Base-by-base conservation (phyloP, 2,797 vertebrate genomes). In the Chaunax sp. region DNA sequence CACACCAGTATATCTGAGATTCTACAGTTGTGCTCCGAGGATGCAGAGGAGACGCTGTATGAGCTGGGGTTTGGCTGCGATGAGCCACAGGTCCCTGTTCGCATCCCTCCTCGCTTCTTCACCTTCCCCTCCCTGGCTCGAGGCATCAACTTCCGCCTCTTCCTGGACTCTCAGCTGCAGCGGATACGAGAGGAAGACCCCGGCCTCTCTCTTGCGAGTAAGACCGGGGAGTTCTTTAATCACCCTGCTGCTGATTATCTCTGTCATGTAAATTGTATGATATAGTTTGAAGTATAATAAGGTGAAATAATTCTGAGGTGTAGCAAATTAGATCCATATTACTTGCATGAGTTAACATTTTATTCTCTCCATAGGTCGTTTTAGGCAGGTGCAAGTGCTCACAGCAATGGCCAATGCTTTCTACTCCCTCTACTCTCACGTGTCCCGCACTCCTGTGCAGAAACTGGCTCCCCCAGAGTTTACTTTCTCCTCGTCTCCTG, bases 141-240 rank as follows among this genome's bases (percentile, higher is more conserved):
- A 13, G 97, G 97, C 78, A 97, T 98, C 70, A 94, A 97, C 87
- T 96, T 98, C 85, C 95, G 95, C 40, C 87, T 96, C 47, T 98
- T 98, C 77, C 88, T 98, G 51, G 95, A 96, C 78, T 93, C 96
- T 2, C 96, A 98, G 75, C 90, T 96, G 38, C 82, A 20, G 25
- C 93, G 96, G 33, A 91, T 97, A 63, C 93, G 93, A 40, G 94
- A 94, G 80, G 97, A 98, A 70, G 96, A 97, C 47, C 95, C 95
- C 33, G 93, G 92, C 74, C 94, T 97, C 62, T 95, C 94, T 78
- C 92, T 97, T 60, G 96, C 96, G 55, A 96, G 97, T 98, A 89
- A 92, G 95, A 61, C 35, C 5, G 37, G 28, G 1, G 1, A 19
- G 28, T 25, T n/a, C 16, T 53, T 30, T 37, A 5, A 49, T 40